Conservation (phyloP, 2,113 vertebrate genomes). For the Thermophis baileyi region DNA sequence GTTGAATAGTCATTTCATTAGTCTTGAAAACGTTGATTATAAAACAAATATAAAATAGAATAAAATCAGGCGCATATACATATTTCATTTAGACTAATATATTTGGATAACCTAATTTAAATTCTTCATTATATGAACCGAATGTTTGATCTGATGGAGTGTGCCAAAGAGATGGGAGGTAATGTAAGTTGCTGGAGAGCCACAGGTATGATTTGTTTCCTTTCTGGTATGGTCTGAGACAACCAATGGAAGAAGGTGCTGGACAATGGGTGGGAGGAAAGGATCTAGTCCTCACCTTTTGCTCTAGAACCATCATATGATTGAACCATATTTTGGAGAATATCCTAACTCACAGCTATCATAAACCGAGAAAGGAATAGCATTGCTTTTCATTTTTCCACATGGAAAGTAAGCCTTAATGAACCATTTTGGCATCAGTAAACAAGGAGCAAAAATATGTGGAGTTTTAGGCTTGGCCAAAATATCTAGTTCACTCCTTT, state of each 20-base stretch:
- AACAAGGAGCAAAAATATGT: background rate
- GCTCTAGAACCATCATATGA: background rate
- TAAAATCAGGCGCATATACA: slow-evolving; percentile 15
- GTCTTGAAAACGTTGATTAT: slow-evolving; percentile 30
- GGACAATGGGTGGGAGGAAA: background rate
- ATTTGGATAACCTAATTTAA: background rate
- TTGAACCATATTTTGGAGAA: background rate
- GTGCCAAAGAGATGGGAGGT: background rate
- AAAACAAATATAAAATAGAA: slow-evolving; percentile 11
- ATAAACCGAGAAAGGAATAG: background rate
- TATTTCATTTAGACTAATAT: background rate
- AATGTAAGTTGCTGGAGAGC: background rate
- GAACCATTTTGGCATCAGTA: background rate
- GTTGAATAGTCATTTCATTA: background rate
- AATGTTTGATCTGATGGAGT: background rate
- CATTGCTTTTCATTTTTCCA: background rate
- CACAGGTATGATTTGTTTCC: background rate
- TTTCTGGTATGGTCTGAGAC: background rate
- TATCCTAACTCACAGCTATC: background rate
- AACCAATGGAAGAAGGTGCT: background rate
- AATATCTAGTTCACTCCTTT: background rate
- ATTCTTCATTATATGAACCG: background rate
- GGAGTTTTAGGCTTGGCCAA: too few species aligned
- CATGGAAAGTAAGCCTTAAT: background rate
- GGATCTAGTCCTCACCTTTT: background rate